Percentiles rank a stretch among this genome's conserved stretches.
phyloP scores from a whole-genome alignment of 2,797 vertebrate species.

The Rhinella marina region DNA sequence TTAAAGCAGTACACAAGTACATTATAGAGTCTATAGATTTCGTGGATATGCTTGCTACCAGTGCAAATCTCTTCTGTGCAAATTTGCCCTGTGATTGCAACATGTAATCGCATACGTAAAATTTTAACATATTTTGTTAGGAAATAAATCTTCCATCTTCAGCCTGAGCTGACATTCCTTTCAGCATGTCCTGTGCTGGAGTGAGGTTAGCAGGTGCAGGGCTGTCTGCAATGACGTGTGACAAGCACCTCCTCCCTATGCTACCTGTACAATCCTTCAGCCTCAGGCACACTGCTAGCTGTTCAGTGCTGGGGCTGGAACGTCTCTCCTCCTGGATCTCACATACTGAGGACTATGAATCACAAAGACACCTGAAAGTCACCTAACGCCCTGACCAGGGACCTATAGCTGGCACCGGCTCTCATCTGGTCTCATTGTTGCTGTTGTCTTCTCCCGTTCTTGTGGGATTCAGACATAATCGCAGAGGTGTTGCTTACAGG shows the following conservation, averaged over 20 bases:
- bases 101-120: too few species aligned
- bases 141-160: too few species aligned
- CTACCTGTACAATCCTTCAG: slow-evolving; percentile 44
- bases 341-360: slow-evolving; percentile 34
- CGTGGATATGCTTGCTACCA: not conserved
- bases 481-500: slow-evolving; percentile 42
- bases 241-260: slow-evolving; percentile 31
- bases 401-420: not conserved
- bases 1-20: not conserved
- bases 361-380: not conserved
- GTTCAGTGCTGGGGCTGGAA: slow-evolving; percentile 14
- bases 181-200: not conserved
- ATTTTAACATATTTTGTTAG: too few species aligned
- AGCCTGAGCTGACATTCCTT: slow-evolving; percentile 12
- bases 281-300: not conserved
- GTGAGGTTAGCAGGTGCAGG: slow-evolving; percentile 44
- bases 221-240: slow-evolving; percentile 41
- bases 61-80: not conserved
- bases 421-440: not conserved
- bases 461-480: not conserved
- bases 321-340: slow-evolving; percentile 10
- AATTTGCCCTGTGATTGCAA: not conserved
- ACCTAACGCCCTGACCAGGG: not conserved
- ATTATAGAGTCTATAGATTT: not conserved
- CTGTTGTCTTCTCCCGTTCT: not conserved